Conservation (phyloP, 2,888 invertebrate genomes). For the Sminthurides aquaticus region DNA sequence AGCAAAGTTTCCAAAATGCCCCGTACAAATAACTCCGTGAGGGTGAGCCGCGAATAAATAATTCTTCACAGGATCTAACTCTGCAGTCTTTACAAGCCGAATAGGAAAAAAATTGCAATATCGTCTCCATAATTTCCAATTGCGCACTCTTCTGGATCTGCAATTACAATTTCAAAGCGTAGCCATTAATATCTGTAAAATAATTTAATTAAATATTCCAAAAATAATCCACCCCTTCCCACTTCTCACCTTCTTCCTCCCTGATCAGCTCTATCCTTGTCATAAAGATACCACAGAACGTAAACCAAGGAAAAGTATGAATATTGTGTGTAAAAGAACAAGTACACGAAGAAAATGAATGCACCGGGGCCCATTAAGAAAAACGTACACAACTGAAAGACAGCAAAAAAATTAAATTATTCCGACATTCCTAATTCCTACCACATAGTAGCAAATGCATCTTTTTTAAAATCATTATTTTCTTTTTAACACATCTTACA, state of each 20-base stretch:
- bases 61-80: conserved; percentile 69
- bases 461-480: too few relatives aligned
- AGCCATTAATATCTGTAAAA: conserved; percentile 20
- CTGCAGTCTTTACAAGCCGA: conserved; percentile 65
- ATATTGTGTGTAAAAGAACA: conserved; percentile 52
- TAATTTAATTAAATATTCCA: too few relatives aligned
- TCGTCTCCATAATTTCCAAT: conserved; percentile 62
- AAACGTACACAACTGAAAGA: conserved; percentile 55
- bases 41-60: conserved; percentile 84
- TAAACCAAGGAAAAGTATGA: conserved; percentile 52
- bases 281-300: conserved; percentile 59
- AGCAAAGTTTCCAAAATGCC: conserved; percentile 44
- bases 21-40: conserved; percentile 79
- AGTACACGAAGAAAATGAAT: conserved; percentile 53
- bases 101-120: conserved; percentile 52
- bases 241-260: conserved; percentile 24
- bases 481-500: conserved; percentile 5
- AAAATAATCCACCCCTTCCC: too few relatives aligned
- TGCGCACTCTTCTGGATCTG: conserved; percentile 54
- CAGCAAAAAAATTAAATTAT: too few relatives aligned
- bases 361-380: conserved; percentile 48
- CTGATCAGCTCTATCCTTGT: conserved; percentile 56
- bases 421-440: too few relatives aligned
- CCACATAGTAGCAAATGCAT: too few relatives aligned
- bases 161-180: conserved; percentile 4